These are phyloP conservation scores for Pterostichus madidus DNA, from an alignment of 2,888 invertebrate genomes.

Conservation along the genomic window DNA sequence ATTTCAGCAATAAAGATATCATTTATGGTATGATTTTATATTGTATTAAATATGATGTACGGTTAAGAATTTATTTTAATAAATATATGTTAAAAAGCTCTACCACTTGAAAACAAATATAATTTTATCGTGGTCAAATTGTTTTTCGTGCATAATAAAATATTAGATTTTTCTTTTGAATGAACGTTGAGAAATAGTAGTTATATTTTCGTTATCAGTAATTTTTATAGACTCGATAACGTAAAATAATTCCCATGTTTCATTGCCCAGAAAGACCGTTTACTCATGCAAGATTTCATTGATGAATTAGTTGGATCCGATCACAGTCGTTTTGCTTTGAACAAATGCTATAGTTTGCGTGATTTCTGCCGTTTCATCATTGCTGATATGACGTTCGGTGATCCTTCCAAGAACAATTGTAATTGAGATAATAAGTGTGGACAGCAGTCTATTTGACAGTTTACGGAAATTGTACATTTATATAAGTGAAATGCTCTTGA, in stretches of 20 bases:
- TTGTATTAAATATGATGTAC: no score
- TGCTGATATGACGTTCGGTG: neutral
- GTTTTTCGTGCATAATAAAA: no score
- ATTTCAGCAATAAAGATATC: no score
- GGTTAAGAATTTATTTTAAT: no score
- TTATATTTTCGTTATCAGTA: neutral
- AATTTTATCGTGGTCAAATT: neutral
- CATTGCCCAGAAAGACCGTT: neutral
- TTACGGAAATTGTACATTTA: slow-evolving; percentile 5
- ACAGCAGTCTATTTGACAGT: neutral
- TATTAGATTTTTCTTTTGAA: neutral
- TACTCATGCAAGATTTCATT: neutral
- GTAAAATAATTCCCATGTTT: neutral
- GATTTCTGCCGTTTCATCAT: neutral
- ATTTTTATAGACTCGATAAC: neutral
- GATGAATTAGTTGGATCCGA: neutral
- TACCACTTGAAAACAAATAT: neutral
- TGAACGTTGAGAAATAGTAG: neutral
- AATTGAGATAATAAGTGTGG: slow-evolving; percentile 5
- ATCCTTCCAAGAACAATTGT: slow-evolving; percentile 2
- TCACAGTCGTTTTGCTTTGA: neutral
- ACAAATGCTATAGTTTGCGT: neutral
- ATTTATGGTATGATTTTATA: no score
- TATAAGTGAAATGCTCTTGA: neutral
- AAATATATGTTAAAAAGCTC: no score